phyloP scores from a whole-genome alignment of 2,113 vertebrate species.

The Hirundichthys speculiger region DNA sequence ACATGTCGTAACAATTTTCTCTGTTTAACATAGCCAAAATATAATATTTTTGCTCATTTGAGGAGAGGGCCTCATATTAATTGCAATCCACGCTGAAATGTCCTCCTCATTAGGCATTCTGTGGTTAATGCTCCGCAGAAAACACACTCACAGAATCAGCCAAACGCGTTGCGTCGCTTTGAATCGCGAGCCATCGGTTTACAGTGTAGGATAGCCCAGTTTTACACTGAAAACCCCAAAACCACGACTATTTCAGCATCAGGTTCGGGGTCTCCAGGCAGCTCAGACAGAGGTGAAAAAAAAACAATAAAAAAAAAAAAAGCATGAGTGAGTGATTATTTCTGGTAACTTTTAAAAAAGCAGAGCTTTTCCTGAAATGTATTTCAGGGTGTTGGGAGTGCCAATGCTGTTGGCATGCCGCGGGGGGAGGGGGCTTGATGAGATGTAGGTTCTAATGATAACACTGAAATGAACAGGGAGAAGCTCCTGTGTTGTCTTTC shows the following conservation, averaged over 20 bases:
- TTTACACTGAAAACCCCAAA: slow-evolving; percentile 77
- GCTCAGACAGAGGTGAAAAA: slow-evolving; percentile 50
- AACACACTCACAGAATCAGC: slow-evolving; percentile 69
- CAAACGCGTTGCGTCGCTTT: slow-evolving; percentile 73
- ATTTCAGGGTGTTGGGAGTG: slow-evolving; percentile 27
- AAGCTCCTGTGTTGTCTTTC: too few species aligned
- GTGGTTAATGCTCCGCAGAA: slow-evolving; percentile 45
- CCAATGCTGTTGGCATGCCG: slow-evolving; percentile 42
- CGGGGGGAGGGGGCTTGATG: slow-evolving; percentile 25
- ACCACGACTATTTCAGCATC: slow-evolving; percentile 80
- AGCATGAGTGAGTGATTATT: slow-evolving; percentile 69
- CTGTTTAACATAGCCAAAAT: too few species aligned
- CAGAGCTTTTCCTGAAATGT: slow-evolving; percentile 38
- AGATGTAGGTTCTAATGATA: slow-evolving; percentile 43
- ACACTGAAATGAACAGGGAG: slow-evolving; percentile 1
- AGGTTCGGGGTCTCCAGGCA: slow-evolving; percentile 76
- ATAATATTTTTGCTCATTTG: background rate
- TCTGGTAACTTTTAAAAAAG: slow-evolving; percentile 59
- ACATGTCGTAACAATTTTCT: background rate
- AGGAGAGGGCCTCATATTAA: slow-evolving; percentile 24
- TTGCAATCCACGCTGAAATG: slow-evolving; percentile 31
- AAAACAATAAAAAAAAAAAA: too few species aligned
- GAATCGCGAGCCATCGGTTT: slow-evolving; percentile 70
- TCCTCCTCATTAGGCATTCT: slow-evolving; percentile 1
- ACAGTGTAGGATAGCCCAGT: slow-evolving; percentile 63